Evolutionary conservation across 1,140 invertebrate genomes (phyloP), one percentile per base, ranked within the genome.

Genomic region (Chelonus insularis): DNA sequence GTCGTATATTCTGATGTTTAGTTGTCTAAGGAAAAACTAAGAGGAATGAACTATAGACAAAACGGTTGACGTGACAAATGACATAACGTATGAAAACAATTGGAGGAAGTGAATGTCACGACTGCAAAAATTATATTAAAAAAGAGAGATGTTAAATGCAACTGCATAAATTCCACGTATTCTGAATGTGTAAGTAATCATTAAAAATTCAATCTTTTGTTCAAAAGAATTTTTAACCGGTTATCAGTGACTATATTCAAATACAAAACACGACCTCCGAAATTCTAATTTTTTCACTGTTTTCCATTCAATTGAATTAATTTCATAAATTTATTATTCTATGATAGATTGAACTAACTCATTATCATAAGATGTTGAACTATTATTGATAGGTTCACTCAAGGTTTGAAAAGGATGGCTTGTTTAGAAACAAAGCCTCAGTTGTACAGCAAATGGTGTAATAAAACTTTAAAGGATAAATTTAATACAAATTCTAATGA

Each of bases 31-130:
- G 32, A 18, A 16, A 56, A 56, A 12, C 21, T 11, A 5, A 16
- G 18, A 21, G 55, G 39, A 41, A 0, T 43, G 7, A 20, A 43
- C 4, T 12, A 5, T 43, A 43, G 39, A 18, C 39, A 18, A 43
- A 43, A 43, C 14, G 14, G 41, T 43, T 43, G 41, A 43, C 41
- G 41, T 43, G 51, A 55, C 59, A 55, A 55, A 61, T 48, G 51
- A 61, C 32, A 54, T 39, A 54, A 37, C 43, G 16, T 32, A 29
- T n/a, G 54, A 55, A 55, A 61, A 61, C 59, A 61, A 61, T 61
- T 60, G 58, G 37, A 54, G 37, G 18, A 55, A 55, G 14, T 39
- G 18, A 55, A 37, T 55, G 52, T 37, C 52, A 55, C 7, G 18
- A 32, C n/a, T 34, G 32, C 12, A 18, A 43, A 43, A 43, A 1